Conservation (phyloP, 2,113 vertebrate species). For the Ophthalmolycus amberensis region DNA sequence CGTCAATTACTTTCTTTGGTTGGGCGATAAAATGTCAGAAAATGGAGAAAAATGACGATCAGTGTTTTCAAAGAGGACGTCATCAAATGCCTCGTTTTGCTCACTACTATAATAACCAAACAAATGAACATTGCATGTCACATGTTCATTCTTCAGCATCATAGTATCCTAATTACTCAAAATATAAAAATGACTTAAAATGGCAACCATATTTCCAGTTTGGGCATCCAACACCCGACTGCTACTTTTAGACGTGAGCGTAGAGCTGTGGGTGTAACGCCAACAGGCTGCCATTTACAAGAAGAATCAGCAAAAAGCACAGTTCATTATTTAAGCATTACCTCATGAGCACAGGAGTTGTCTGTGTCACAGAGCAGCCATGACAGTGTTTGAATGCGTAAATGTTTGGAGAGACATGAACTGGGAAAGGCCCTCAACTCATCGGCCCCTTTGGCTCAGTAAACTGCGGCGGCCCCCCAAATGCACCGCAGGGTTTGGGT, state of each 20-base stretch:
- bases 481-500: conserved; percentile 9
- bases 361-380: conserved; percentile 6
- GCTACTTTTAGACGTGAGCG: background rate
- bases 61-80: too few species aligned
- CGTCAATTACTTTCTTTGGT: background rate
- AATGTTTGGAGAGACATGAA: conserved; percentile 4
- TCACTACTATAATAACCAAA: too few species aligned
- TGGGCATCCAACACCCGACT: background rate
- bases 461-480: background rate
- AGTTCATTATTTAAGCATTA: background rate
- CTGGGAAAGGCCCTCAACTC: conserved; percentile 53
- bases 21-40: too few species aligned
- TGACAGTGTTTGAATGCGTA: background rate
- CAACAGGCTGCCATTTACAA: too few species aligned
- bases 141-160: too few species aligned
- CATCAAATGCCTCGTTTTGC: too few species aligned
- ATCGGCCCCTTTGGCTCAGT: conserved; percentile 45
- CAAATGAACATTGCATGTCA: too few species aligned
- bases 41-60: too few species aligned
- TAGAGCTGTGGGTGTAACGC: background rate
- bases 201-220: too few species aligned
- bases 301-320: background rate
- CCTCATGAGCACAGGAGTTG: conserved; percentile 6
- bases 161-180: too few species aligned
- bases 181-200: too few species aligned